Conservation (phyloP, 2,113 vertebrate species). For the Salvelinus alpinus region DNA sequence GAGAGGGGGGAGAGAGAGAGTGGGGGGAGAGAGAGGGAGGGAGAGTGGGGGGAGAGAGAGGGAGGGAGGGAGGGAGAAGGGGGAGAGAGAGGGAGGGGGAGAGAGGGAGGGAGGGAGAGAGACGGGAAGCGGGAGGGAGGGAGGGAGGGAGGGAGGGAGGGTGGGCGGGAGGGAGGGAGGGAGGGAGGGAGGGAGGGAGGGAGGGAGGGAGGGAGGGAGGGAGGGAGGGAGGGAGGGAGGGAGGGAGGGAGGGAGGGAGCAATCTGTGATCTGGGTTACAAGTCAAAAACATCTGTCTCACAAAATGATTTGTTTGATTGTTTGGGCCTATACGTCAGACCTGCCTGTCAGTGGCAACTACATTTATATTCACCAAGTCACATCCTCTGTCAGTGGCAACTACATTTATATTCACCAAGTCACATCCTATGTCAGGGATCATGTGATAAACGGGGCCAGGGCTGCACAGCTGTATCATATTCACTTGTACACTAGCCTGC, state of each 20-base stretch:
- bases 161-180: fast-evolving
- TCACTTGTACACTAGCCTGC: slow-evolving; percentile 35
- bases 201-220: fast-evolving
- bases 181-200: too few species aligned
- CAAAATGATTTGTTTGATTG: slow-evolving; percentile 68
- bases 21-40: too few species aligned
- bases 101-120: too few species aligned
- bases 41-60: neutral
- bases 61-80: slow-evolving; percentile 17
- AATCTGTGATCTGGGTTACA: slow-evolving; percentile 60
- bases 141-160: too few species aligned
- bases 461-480: slow-evolving; percentile 47
- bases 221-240: neutral
- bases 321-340: slow-evolving; percentile 67
- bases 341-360: slow-evolving; percentile 61
- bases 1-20: too few species aligned
- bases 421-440: slow-evolving; percentile 58
- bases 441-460: slow-evolving; percentile 47
- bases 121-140: too few species aligned
- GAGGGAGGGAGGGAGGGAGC: slow-evolving; percentile 27
- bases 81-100: neutral
- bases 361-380: slow-evolving; percentile 69
- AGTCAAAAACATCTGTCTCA: slow-evolving; percentile 72
- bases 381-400: slow-evolving; percentile 62
- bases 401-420: slow-evolving; percentile 70